Evolutionary conservation across 1,140 invertebrate genomes (phyloP).

Genomic region (Drosophila kurseongensis): DNA sequence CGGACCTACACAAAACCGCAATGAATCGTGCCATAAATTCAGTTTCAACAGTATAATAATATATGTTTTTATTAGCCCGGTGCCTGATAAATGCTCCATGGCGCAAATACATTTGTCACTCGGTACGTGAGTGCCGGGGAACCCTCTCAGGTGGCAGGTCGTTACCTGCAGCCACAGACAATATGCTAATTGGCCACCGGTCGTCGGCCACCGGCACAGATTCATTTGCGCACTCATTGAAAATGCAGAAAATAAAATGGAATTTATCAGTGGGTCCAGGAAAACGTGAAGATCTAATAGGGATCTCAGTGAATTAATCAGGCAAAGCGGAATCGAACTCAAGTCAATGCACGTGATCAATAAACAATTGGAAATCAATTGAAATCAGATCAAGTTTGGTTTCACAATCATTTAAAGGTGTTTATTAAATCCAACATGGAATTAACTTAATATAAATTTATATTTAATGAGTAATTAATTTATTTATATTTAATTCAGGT

Average conservation of each 20-base stretch:
- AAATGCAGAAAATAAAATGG: slow-evolving; percentile 36
- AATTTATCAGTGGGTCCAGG: slow-evolving; percentile 11
- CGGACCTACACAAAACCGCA: slow-evolving; percentile 38
- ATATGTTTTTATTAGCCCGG: slow-evolving; percentile 41
- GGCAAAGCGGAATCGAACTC: slow-evolving; percentile 8
- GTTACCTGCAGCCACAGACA: slow-evolving; percentile 21
- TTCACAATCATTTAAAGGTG: not conserved
- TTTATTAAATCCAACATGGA: not conserved
- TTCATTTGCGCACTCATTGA: slow-evolving; percentile 28
- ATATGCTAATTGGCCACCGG: slow-evolving; percentile 31
- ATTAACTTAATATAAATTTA: too few relatives aligned
- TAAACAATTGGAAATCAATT: not conserved
- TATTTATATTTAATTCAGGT: too few relatives aligned
- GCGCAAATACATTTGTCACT: slow-evolving; percentile 45
- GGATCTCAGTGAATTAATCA: slow-evolving; percentile 3
- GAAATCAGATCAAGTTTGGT: not conserved
- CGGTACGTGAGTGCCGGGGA: slow-evolving; percentile 39
- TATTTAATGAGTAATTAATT: too few relatives aligned
- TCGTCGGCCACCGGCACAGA: slow-evolving; percentile 19
- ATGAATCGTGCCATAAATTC: slow-evolving; percentile 63
- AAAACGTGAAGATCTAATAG: slow-evolving; percentile 38
- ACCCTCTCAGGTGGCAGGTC: slow-evolving; percentile 17
- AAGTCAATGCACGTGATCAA: slow-evolving; percentile 8
- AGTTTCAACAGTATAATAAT: slow-evolving; percentile 37
- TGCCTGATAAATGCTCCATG: slow-evolving; percentile 29